These are phyloP conservation scores for Rhorus exstirpatorius DNA, from an alignment of 2,888 invertebrate species.

Conservation along the genomic window DNA sequence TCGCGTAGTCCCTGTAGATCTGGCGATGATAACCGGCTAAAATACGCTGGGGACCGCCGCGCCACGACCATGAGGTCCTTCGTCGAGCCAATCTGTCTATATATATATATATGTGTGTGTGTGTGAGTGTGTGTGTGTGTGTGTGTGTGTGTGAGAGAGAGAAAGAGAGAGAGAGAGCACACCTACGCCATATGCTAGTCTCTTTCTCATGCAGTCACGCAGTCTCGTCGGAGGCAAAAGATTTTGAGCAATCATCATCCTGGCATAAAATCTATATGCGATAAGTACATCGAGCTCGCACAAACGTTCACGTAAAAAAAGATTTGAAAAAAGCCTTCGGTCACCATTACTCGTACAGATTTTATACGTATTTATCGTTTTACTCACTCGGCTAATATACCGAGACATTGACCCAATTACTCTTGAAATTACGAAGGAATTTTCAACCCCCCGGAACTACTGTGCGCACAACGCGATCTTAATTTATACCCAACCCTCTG, in stretches of 20 bases:
- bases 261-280: background rate
- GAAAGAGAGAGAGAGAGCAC: too few species aligned
- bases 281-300: background rate
- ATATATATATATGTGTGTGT: conserved; percentile 13
- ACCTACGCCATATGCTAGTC: conserved; percentile 18
- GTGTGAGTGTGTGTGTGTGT: background rate
- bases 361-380: background rate
- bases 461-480: background rate
- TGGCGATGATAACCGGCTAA: conserved; percentile 85
- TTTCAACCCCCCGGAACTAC: background rate
- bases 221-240: conserved; percentile 52
- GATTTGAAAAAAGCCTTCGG: background rate
- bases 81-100: conserved; percentile 74
- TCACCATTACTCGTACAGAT: background rate
- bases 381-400: background rate
- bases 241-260: conserved; percentile 42
- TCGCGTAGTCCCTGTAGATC: conserved; percentile 85
- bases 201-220: conserved; percentile 41
- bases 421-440: conserved; percentile 11
- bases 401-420: conserved; percentile 18
- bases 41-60: conserved; percentile 81
- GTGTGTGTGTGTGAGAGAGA: background rate
- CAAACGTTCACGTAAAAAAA: background rate
- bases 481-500: background rate
- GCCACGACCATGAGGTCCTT: conserved; percentile 68